Conservation (phyloP, 2,113 vertebrate genomes). For the Helogale parvula region DNA sequence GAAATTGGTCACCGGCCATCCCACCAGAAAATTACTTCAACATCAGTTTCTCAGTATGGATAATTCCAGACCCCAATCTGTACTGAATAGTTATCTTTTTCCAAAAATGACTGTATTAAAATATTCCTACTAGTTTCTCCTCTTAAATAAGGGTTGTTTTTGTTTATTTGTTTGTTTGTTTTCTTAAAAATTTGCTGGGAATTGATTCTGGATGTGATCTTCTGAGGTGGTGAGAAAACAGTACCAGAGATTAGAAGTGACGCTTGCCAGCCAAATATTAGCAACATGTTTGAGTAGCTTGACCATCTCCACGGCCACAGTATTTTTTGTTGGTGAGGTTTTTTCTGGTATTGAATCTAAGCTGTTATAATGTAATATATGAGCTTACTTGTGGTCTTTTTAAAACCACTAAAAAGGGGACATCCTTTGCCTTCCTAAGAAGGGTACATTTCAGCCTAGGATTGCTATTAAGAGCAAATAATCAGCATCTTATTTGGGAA, state of each 20-base stretch:
- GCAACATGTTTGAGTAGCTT: background rate
- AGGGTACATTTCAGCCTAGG: slow-evolving; percentile 27
- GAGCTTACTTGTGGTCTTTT: background rate
- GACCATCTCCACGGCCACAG: background rate
- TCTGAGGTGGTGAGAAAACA: background rate
- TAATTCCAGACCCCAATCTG: background rate
- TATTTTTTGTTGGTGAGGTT: background rate
- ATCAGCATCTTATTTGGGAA: slow-evolving; percentile 40
- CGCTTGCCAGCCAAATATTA: background rate
- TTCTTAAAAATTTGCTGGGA: background rate
- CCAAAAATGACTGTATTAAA: slow-evolving; percentile 9
- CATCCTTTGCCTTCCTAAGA: slow-evolving; percentile 42
- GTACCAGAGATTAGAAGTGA: background rate
- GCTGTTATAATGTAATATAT: background rate
- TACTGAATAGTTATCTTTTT: background rate
- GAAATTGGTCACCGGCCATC: background rate
- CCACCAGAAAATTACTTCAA: background rate
- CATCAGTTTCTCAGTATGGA: background rate
- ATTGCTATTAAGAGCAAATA: slow-evolving; percentile 36
- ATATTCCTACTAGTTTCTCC: background rate
- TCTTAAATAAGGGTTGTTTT: background rate
- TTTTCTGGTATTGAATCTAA: slow-evolving; percentile 45
- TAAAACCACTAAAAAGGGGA: slow-evolving; percentile 49
- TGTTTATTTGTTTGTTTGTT: background rate
- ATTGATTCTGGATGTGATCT: background rate